A percentile compares a stretch with the other conserved stretches of the same genome.
These are phyloP conservation scores for Drosophila takahashii DNA, from an alignment of 1,140 invertebrate species.

Conservation along the genomic window DNA sequence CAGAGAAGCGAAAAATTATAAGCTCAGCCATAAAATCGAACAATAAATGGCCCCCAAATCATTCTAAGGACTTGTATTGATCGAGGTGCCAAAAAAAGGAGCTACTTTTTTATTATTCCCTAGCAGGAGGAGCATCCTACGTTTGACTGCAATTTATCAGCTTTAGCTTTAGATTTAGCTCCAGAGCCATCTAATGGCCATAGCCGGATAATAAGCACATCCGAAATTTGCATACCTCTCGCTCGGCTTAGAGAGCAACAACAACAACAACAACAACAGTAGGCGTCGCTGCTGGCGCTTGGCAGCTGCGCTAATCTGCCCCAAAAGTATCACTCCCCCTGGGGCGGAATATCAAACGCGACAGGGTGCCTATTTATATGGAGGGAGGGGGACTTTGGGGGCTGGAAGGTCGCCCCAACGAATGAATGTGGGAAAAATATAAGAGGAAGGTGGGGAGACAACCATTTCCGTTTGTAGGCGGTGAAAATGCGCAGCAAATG, in stretches of 20 bases:
- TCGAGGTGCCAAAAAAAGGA: slow-evolving; percentile 10
- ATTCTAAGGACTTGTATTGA: too few relatives aligned
- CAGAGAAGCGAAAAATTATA: slow-evolving; percentile 32
- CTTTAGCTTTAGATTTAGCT: slow-evolving; percentile 9
- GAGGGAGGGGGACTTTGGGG: background rate
- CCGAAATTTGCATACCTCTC: slow-evolving; percentile 41
- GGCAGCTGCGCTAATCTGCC: slow-evolving; percentile 64
- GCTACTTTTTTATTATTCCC: slow-evolving; percentile 10
- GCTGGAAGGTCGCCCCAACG: slow-evolving; percentile 5
- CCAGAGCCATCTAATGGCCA: slow-evolving; percentile 32
- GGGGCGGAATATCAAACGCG: slow-evolving; percentile 24
- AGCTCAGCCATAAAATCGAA: slow-evolving; percentile 41
- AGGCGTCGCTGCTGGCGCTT: slow-evolving; percentile 33
- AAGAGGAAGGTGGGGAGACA: slow-evolving; percentile 20
- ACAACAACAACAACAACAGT: slow-evolving; percentile 17
- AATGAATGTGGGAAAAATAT: slow-evolving; percentile 9
- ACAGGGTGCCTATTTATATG: slow-evolving; percentile 20
- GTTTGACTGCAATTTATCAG: slow-evolving; percentile 41
- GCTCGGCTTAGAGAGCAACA: slow-evolving; percentile 19
- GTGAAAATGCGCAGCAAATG: slow-evolving; percentile 46
- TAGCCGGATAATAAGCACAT: slow-evolving; percentile 40
- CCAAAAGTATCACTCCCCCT: slow-evolving; percentile 44
- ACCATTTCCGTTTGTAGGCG: slow-evolving; percentile 39
- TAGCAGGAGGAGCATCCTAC: background rate
- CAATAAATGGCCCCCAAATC: slow-evolving; percentile 23